Conservation (phyloP, 2,888 invertebrate genomes). For the Orthosia gracilis region DNA sequence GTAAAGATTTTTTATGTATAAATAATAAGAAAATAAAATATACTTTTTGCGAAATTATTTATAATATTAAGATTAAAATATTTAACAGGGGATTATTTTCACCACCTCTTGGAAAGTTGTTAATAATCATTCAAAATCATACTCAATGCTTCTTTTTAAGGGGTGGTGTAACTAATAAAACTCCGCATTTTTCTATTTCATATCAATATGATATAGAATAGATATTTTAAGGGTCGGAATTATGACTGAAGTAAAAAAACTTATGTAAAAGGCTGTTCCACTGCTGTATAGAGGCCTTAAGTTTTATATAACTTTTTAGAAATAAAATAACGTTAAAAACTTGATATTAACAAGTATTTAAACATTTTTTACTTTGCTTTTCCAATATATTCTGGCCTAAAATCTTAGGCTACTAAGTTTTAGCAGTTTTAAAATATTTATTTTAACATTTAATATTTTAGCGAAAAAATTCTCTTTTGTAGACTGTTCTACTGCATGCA, state of each 20-base stretch:
- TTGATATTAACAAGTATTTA: constrained; percentile 30
- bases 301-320: constrained; percentile 28
- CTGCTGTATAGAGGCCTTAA: constrained; percentile 37
- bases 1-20: constrained; percentile 56
- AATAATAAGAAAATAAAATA: constrained; percentile 46
- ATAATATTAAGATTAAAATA: constrained; percentile 14
- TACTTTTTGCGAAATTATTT: constrained; percentile 47
- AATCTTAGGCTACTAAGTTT: neutral
- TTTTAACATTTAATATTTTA: constrained; percentile 40
- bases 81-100: neutral
- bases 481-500: constrained; percentile 45
- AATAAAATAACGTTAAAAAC: constrained; percentile 28
- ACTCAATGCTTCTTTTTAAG: constrained; percentile 31
- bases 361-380: constrained; percentile 17
- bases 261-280: constrained; percentile 27
- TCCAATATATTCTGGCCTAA: neutral
- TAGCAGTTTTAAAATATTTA: constrained; percentile 47
- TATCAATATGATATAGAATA: neutral
- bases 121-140: constrained; percentile 18
- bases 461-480: constrained; percentile 49
- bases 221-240: constrained; percentile 20
- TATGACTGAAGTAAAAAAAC: constrained; percentile 45
- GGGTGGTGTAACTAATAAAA: constrained; percentile 8
- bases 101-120: constrained; percentile 14
- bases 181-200: neutral